phyloP scores from a whole-genome alignment of 2,888 invertebrate genomes.

The Drosophila setosimentum region DNA sequence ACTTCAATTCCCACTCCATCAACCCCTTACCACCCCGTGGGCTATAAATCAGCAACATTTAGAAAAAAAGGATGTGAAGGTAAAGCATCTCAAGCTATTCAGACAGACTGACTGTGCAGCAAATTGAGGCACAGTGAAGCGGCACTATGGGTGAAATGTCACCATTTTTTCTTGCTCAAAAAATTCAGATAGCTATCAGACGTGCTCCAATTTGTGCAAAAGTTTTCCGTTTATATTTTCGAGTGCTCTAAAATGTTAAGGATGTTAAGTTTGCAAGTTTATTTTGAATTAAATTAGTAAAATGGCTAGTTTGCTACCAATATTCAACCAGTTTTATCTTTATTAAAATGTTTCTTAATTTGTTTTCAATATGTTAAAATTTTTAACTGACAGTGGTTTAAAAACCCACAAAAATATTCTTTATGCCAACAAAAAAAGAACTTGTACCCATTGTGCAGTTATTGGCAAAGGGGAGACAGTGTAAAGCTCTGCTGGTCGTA shows the following conservation, averaged over 20 bases:
- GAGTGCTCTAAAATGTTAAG: too few species aligned
- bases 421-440: not conserved
- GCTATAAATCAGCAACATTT: constrained; percentile 74
- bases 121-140: constrained; percentile 6
- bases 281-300: not conserved
- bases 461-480: constrained; percentile 12
- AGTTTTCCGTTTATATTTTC: not conserved
- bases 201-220: not conserved
- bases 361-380: not conserved
- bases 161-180: not conserved
- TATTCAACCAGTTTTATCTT: not conserved
- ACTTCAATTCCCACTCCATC: not conserved
- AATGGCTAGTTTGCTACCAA: not conserved
- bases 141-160: not conserved
- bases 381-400: not conserved
- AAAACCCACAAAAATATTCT: not conserved
- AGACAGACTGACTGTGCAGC: constrained; percentile 14
- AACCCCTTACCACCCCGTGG: not conserved
- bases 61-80: constrained; percentile 41
- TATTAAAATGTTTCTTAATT: not conserved
- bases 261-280: not conserved
- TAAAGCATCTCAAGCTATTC: constrained; percentile 25
- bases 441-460: not conserved
- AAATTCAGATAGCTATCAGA: not conserved
- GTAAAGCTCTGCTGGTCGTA: constrained; percentile 35